Conservation (phyloP, 1,140 invertebrate species). For the Mizuhopecten yessoensis region DNA sequence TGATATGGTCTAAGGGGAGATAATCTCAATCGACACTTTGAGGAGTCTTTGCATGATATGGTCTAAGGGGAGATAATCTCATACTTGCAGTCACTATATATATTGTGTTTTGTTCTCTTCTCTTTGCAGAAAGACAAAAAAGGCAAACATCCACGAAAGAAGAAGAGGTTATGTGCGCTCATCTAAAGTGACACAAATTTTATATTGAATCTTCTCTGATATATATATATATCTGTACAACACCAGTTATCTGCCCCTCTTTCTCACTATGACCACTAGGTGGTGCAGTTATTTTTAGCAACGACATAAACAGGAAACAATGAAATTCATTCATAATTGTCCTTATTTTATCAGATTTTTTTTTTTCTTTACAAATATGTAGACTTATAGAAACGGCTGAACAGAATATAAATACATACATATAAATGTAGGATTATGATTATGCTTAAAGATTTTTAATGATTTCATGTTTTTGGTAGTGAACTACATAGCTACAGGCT, state of each 20-base stretch:
- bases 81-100: neutral
- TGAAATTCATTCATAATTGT: neutral
- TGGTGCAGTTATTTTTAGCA: constrained; percentile 18
- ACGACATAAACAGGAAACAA: constrained; percentile 33
- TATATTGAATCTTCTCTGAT: neutral
- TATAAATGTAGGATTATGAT: too few species aligned
- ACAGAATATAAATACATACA: too few species aligned
- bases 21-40: too few species aligned
- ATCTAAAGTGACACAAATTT: constrained; percentile 21
- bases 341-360: too few species aligned
- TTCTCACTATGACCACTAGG: neutral
- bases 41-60: too few species aligned
- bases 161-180: constrained; percentile 9
- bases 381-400: too few species aligned
- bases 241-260: constrained; percentile 31
- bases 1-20: too few species aligned
- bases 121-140: constrained; percentile 29
- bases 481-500: too few species aligned
- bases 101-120: neutral
- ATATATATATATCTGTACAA: constrained; percentile 25
- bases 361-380: too few species aligned
- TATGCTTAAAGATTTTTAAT: too few species aligned
- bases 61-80: neutral
- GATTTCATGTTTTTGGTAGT: too few species aligned
- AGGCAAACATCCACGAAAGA: constrained; percentile 25